These are phyloP conservation scores for Euthynnus affinis DNA, from an alignment of 2,797 vertebrate genomes.

Conservation along the genomic window DNA sequence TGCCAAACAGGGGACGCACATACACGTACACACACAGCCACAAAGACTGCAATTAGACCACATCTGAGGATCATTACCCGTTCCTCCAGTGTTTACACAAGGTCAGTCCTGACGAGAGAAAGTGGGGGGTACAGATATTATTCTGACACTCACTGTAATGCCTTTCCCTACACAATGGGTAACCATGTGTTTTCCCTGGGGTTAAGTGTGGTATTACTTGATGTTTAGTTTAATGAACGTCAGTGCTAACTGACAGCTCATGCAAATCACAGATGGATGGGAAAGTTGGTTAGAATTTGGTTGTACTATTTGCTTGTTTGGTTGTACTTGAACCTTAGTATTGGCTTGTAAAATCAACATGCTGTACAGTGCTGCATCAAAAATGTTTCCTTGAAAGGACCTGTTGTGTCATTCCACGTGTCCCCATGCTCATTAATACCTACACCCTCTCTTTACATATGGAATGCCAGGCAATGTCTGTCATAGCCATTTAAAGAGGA, in stretches of 20 bases:
- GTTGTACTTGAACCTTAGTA: constrained; percentile 9
- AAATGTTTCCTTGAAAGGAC: constrained; percentile 38
- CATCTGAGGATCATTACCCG: constrained; percentile 82
- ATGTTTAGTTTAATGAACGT: constrained; percentile 77
- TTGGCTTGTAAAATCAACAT: constrained; percentile 2
- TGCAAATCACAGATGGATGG: constrained; percentile 54
- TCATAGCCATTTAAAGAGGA: constrained; percentile 43
- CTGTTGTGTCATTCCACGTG: constrained; percentile 42
- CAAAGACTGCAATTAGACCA: constrained; percentile 76
- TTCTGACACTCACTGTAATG: constrained; percentile 81
- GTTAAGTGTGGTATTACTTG: constrained; percentile 73
- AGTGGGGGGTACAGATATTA: constrained; percentile 78
- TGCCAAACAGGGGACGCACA: constrained; percentile 55
- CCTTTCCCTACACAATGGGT: constrained; percentile 63
- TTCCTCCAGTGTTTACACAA: constrained; percentile 79
- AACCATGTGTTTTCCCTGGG: constrained; percentile 78
- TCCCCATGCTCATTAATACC: constrained; percentile 61
- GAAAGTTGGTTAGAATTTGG: constrained; percentile 32
- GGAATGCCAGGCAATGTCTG: constrained; percentile 46
- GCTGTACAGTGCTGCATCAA: not conserved
- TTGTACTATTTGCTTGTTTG: constrained; percentile 25
- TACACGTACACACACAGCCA: constrained; percentile 36
- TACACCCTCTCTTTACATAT: constrained; percentile 56
- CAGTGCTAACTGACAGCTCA: constrained; percentile 70
- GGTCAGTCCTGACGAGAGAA: constrained; percentile 74